phyloP scores from a whole-genome alignment of 2,888 invertebrate species.

The Odontocolon sp. region DNA sequence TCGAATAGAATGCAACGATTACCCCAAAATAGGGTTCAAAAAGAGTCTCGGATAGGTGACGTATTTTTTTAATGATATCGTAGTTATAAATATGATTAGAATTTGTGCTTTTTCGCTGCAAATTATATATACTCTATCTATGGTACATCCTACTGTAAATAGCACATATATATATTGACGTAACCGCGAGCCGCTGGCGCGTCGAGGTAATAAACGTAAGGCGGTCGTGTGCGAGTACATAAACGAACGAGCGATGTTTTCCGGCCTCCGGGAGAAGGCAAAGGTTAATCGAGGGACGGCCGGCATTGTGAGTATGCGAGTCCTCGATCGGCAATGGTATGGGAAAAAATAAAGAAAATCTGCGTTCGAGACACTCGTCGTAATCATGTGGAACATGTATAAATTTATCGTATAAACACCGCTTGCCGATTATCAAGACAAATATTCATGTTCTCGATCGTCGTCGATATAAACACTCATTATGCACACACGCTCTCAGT shows the following conservation, averaged over 20 bases:
- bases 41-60: too few species aligned
- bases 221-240: slow-evolving; percentile 11
- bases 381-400: slow-evolving; percentile 14
- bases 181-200: slow-evolving; percentile 18
- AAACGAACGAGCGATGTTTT: slow-evolving; percentile 56
- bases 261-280: slow-evolving; percentile 60
- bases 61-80: too few species aligned
- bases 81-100: too few species aligned
- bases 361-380: neutral
- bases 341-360: slow-evolving; percentile 26
- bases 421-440: slow-evolving; percentile 30
- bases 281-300: slow-evolving; percentile 64
- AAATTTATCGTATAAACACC: slow-evolving; percentile 3
- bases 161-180: slow-evolving; percentile 3
- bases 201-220: slow-evolving; percentile 42
- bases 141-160: neutral
- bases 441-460: slow-evolving; percentile 53
- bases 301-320: slow-evolving; percentile 58
- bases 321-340: slow-evolving; percentile 48
- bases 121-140: too few species aligned
- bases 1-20: too few species aligned
- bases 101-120: too few species aligned
- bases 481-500: slow-evolving; percentile 3
- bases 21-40: too few species aligned
- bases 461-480: slow-evolving; percentile 9